phyloP scores from a whole-genome alignment of 2,797 vertebrate genomes.

The Cuculus canorus region DNA sequence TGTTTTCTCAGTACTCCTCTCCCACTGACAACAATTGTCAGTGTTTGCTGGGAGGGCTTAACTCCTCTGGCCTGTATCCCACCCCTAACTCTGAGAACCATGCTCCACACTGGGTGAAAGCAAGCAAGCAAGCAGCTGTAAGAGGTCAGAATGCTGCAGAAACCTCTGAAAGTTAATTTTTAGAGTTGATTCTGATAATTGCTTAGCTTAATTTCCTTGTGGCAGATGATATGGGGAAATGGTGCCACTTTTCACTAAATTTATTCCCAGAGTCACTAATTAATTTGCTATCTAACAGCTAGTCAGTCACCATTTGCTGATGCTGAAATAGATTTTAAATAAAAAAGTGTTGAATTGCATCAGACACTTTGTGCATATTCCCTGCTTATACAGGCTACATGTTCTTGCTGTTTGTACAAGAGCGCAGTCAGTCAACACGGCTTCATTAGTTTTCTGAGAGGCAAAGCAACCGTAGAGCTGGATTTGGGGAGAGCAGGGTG shows the following conservation, averaged over 20 bases:
- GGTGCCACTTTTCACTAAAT: not conserved
- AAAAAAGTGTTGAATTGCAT: not conserved
- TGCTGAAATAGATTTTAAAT: constrained; percentile 10
- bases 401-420: not conserved
- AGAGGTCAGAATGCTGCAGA: not conserved
- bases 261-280: not conserved
- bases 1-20: constrained; percentile 53
- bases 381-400: not conserved
- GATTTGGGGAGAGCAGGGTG: not conserved
- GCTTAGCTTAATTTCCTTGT: not conserved
- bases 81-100: not conserved
- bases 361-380: not conserved
- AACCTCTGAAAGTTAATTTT: not conserved
- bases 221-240: not conserved
- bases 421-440: accelerated
- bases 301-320: not conserved
- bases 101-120: accelerated
- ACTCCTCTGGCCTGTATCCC: not conserved
- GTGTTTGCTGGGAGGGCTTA: not conserved
- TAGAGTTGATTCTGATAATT: not conserved
- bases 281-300: not conserved
- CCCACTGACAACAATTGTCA: not conserved
- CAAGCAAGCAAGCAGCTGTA: not conserved
- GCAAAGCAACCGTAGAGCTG: not conserved
- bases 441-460: not conserved